A percentile compares a stretch with the other conserved stretches of the same genome.
Conservation (phyloP, 2,113 vertebrate species). For the Laterallus jamaicensis region DNA sequence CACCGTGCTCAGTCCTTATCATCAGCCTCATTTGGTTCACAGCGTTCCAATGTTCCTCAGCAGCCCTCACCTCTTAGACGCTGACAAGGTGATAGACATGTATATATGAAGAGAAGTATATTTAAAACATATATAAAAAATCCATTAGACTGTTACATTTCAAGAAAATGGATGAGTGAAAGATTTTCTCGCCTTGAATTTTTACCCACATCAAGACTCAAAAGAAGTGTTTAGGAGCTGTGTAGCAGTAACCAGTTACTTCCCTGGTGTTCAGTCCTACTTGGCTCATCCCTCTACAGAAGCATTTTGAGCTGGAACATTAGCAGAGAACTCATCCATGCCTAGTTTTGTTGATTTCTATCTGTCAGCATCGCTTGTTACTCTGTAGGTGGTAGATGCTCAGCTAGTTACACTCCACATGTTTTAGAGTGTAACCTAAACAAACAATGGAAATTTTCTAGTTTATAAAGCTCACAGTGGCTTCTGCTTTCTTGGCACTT, state of each 20-base stretch:
- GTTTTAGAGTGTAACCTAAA: slow-evolving; percentile 7
- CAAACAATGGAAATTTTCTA: neutral
- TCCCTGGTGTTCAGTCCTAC: neutral
- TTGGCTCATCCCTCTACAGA: neutral
- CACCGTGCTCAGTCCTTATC: neutral
- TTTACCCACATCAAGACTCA: neutral
- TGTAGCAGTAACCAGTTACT: neutral
- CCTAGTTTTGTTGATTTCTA: slow-evolving; percentile 1
- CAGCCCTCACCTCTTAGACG: neutral
- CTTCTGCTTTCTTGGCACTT: neutral
- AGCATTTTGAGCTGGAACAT: neutral
- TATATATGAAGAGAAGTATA: neutral
- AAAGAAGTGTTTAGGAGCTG: neutral
- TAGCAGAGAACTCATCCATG: neutral
- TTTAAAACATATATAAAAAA: neutral
- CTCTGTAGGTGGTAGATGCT: neutral
- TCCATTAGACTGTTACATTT: neutral
- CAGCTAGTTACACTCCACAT: neutral
- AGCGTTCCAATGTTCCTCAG: neutral
- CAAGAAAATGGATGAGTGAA: neutral
- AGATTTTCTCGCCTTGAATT: neutral
- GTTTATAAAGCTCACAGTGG: neutral
- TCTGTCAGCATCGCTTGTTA: neutral
- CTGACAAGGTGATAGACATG: neutral
- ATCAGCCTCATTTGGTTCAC: neutral